Base-by-base conservation (phyloP, 2,888 invertebrate species). In the Cabera pusaria region DNA sequence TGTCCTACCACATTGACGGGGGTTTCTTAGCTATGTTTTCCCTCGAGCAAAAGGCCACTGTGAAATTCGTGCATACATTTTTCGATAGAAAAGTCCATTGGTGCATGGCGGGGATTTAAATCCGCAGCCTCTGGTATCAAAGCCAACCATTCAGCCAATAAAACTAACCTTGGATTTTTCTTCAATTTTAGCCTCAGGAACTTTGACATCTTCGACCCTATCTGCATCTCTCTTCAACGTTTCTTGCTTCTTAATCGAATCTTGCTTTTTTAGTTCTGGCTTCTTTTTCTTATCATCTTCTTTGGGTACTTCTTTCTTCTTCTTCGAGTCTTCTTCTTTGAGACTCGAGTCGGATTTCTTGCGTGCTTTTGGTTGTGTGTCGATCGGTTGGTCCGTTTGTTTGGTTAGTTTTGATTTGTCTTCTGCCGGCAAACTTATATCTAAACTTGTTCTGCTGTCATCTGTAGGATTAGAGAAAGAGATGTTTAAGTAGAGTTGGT, bases 311-410 rank as follows among this genome's bases (percentile, higher is more conserved):
- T 32, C 32, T 1, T 31, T 27, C 23, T 42, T 42, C 26, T 35
- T 42, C 59, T 80, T 84, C 1, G 55, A 9, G 5, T 84, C 83
- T 42, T 88, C 87, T 2, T 87, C 87, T 56, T 85, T 86, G 20
- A 83, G 59, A 34, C 83, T 82, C 1, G 86, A 74, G 55, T 88
- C 87, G 0, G 86, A 83, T 43, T 85, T 87, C 57, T 86, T 86
- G 12, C 85, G 64, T 1, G 72, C 46, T 49, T 85, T 87, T 0
- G 65, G 64, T 25, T 70, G 74, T 3, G 59, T 42, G 19, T 74
- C 76, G 8, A 42, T 45, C 0, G 58, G 46, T 6, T 53, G 28
- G 12, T 51, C 21, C n/a, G n/a, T n/a, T 7, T 59, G 59, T 29
- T 78, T 77, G 27, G 70, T 73, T 5, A 65, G 52, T 24, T 71